phyloP scores from a whole-genome alignment of 30 jellyfish, hydroid and myxozoan species.

The Haliclystus octoradiatus region DNA sequence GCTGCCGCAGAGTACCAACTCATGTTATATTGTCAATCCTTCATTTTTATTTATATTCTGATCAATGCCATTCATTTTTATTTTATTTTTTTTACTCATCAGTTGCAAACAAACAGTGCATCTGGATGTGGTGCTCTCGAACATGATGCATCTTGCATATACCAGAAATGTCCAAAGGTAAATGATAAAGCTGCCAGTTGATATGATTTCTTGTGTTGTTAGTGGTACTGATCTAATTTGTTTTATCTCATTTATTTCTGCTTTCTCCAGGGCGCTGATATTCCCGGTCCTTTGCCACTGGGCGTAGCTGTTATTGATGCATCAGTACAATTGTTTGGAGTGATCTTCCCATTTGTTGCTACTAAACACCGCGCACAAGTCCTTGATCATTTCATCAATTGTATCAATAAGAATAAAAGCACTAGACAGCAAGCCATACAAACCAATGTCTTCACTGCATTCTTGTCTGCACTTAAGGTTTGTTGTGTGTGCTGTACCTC shows the following conservation, averaged over 20 bases:
- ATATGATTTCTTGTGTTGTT: too few species aligned
- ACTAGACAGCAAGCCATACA: constrained; percentile 96
- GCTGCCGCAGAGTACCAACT: too few species aligned
- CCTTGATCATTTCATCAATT: constrained; percentile 85
- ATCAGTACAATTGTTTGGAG: constrained; percentile 73
- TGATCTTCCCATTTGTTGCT: constrained; percentile 61
- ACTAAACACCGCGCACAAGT: constrained; percentile 86
- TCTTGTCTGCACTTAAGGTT: constrained; percentile 94
- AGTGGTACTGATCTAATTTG: too few species aligned
- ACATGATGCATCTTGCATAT: constrained; percentile 79
- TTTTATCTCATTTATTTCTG: too few species aligned
- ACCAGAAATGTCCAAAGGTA: constrained; percentile 32
- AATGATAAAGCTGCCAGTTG: not conserved
- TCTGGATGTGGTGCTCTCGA: constrained; percentile 98
- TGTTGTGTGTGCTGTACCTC: too few species aligned
- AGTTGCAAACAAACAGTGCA: constrained; percentile 97
- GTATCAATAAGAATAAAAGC: constrained; percentile 86
- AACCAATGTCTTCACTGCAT: constrained; percentile 84
- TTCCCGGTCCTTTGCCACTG: constrained; percentile 98
- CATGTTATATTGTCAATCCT: too few species aligned
- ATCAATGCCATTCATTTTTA: too few species aligned
- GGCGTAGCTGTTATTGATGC: constrained; percentile 98
- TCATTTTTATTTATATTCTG: too few species aligned
- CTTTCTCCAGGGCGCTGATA: constrained; percentile 45
- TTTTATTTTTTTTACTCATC: too few species aligned